These are phyloP conservation scores for Achatina immaculata DNA, from an alignment of 1,140 invertebrate species.

Conservation along the genomic window DNA sequence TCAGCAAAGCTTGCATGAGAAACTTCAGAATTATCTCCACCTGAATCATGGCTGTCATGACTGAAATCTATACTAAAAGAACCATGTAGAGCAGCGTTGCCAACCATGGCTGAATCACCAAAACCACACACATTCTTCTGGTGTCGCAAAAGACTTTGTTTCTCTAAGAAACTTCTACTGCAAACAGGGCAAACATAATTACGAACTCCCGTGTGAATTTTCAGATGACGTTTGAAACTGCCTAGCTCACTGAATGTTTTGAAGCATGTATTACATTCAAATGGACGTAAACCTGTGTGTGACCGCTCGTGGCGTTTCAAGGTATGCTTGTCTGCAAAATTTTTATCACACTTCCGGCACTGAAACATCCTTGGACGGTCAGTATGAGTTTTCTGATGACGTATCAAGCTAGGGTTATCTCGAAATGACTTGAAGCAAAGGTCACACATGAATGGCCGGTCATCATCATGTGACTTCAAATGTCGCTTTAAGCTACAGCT, in stretches of 20 bases:
- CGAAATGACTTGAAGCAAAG: constrained; percentile 31
- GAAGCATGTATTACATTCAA: constrained; percentile 38
- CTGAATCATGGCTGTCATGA: not conserved
- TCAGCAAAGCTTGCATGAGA: not conserved
- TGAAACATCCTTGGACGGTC: constrained; percentile 62
- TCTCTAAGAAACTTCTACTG: constrained; percentile 40
- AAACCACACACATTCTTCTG: constrained; percentile 34
- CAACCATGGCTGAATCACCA: not conserved
- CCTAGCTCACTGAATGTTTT: constrained; percentile 44
- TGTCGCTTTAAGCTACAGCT: constrained; percentile 32
- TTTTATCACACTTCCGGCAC: constrained; percentile 64
- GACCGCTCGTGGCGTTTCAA: constrained; percentile 70
- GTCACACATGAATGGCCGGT: constrained; percentile 19
- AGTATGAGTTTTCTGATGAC: constrained; percentile 78
- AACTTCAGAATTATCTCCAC: not conserved
- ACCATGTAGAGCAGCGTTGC: not conserved
- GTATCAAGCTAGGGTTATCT: not conserved
- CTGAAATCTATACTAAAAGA: not conserved
- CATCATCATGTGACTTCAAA: constrained; percentile 15
- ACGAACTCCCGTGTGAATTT: constrained; percentile 45
- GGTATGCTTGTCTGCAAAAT: constrained; percentile 39
- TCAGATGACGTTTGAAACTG: constrained; percentile 42
- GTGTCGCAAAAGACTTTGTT: constrained; percentile 33
- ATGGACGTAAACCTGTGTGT: constrained; percentile 78
- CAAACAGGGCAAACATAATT: constrained; percentile 40